A percentile compares a stretch with the other conserved stretches of the same genome.
Conservation (phyloP, 2,113 vertebrate species). For the Rousettus leschenaultii region DNA sequence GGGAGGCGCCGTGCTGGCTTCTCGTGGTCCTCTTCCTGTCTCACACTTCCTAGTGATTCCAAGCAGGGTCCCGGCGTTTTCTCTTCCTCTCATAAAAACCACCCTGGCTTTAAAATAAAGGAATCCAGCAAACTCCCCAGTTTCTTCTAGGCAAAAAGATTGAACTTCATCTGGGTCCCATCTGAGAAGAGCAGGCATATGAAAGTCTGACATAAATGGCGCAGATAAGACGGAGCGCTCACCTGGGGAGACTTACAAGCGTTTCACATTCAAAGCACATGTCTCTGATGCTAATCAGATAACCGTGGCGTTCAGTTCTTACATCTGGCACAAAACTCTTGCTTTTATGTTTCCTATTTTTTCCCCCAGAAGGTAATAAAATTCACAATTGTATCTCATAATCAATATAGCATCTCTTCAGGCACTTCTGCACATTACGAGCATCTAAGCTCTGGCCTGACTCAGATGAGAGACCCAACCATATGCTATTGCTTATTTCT, state of each 20-base stretch:
- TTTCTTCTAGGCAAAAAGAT: conserved; percentile 48
- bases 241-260: conserved; percentile 78
- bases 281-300: conserved; percentile 78
- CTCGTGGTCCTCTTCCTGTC: background rate
- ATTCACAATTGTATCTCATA: conserved; percentile 80
- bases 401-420: conserved; percentile 81
- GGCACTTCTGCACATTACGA: conserved; percentile 68
- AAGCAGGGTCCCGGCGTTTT: background rate
- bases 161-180: conserved; percentile 64
- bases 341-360: conserved; percentile 81
- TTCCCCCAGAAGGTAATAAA: conserved; percentile 81
- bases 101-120: conserved; percentile 12
- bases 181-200: conserved; percentile 60
- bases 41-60: background rate
- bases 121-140: conserved; percentile 18
- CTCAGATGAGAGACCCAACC: conserved; percentile 65
- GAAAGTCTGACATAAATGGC: conserved; percentile 67
- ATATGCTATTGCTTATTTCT: conserved; percentile 53
- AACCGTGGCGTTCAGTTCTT: conserved; percentile 76
- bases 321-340: conserved; percentile 80
- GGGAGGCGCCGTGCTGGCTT: background rate
- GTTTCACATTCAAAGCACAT: conserved; percentile 81
- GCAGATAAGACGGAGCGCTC: conserved; percentile 77
- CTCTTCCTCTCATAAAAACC: conserved; percentile 15
- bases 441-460: background rate